Conservation (phyloP, 2,888 invertebrate species). For the Zygogramma bicolorata region DNA sequence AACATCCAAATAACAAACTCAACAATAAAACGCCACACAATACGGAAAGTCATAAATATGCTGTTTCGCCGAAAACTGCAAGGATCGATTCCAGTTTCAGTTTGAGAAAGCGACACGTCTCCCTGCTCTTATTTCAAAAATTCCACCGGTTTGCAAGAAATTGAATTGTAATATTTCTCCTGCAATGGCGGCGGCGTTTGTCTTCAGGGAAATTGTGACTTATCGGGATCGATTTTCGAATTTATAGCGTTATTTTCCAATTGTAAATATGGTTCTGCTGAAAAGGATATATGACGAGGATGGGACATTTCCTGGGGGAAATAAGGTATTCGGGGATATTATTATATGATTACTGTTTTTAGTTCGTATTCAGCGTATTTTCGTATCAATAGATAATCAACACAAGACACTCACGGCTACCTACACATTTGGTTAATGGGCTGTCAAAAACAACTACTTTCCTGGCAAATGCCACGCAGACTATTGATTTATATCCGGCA, state of each 20-base stretch:
- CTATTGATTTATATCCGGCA: no score
- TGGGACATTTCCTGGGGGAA: not conserved
- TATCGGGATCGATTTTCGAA: conserved; percentile 45
- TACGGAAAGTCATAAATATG: conserved; percentile 10
- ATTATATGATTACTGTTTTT: no score
- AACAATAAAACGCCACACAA: not conserved
- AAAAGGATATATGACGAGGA: not conserved
- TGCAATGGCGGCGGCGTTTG: conserved; percentile 39
- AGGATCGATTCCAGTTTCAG: conserved; percentile 9
- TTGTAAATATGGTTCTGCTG: conserved; percentile 48
- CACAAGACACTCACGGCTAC: no score
- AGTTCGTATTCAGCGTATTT: no score
- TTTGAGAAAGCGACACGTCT: conserved; percentile 26
- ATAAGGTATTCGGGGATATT: no score
- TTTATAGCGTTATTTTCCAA: conserved; percentile 48
- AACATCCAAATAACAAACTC: not conserved
- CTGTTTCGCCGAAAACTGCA: conserved; percentile 10
- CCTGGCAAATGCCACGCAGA: no score
- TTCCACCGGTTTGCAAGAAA: conserved; percentile 39
- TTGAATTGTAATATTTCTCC: conserved; percentile 41
- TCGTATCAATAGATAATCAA: no score
- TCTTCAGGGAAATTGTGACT: conserved; percentile 43
- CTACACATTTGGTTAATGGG: no score
- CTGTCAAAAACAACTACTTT: no score
- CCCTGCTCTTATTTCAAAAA: conserved; percentile 37